phyloP scores from a whole-genome alignment of 2,113 vertebrate species.

The Pionites leucogaster region DNA sequence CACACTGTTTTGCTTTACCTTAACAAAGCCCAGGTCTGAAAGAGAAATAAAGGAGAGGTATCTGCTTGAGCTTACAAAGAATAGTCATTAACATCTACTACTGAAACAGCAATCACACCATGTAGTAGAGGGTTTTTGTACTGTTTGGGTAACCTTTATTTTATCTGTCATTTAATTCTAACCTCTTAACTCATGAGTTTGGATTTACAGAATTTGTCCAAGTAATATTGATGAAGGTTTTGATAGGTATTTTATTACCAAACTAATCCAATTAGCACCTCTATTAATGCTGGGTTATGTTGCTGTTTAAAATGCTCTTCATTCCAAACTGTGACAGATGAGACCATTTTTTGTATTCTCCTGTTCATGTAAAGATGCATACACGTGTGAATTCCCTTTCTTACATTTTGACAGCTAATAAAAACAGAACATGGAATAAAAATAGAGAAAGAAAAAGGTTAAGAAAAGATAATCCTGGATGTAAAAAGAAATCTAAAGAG shows the following conservation, averaged over 20 bases:
- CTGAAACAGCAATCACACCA: neutral
- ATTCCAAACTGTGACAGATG: neutral
- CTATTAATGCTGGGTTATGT: neutral
- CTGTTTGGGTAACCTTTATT: neutral
- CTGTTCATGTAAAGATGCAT: neutral
- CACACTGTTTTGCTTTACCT: neutral
- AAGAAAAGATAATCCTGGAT: neutral
- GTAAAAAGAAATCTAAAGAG: neutral
- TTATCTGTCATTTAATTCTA: neutral
- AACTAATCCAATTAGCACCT: neutral
- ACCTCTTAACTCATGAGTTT: neutral
- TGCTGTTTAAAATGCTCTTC: neutral
- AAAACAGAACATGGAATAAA: neutral
- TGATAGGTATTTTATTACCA: neutral
- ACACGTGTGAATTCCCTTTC: neutral
- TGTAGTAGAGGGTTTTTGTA: accelerated
- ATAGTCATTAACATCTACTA: neutral
- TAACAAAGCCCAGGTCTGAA: neutral
- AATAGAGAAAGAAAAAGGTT: neutral
- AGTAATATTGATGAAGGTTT: neutral
- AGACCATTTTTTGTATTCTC: neutral
- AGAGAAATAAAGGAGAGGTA: neutral
- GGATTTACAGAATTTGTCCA: neutral
- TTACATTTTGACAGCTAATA: neutral
- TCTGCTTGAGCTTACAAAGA: neutral